Percentiles rank a stretch among this genome's conserved stretches.
These are phyloP conservation scores for human DNA, from an alignment of 2,113 vertebrate species.

Conservation along the genomic window GRCh38 chr4:24533501-24534000, in stretches of 20 bases:
- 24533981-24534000: background rate
- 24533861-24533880: background rate
- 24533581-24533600: background rate
- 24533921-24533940: background rate
- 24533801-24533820: background rate
- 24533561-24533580: background rate
- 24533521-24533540: background rate
- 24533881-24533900: background rate
- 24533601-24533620: background rate
- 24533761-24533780: background rate
- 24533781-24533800: background rate
- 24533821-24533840: conserved; percentile 12
- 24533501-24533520: background rate
- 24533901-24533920: background rate
- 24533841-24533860: background rate
- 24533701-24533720: background rate
- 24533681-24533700: background rate
- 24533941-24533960: background rate
- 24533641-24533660: background rate
- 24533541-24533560: background rate
- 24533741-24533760: background rate
- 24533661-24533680: background rate
- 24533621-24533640: background rate
- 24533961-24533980: background rate
- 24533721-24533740: background rate